Evolutionary conservation across 2,797 vertebrate genomes (phyloP), one percentile per base, ranked within the genome.

Genomic region (Hypotaenidia okinawae): DNA sequence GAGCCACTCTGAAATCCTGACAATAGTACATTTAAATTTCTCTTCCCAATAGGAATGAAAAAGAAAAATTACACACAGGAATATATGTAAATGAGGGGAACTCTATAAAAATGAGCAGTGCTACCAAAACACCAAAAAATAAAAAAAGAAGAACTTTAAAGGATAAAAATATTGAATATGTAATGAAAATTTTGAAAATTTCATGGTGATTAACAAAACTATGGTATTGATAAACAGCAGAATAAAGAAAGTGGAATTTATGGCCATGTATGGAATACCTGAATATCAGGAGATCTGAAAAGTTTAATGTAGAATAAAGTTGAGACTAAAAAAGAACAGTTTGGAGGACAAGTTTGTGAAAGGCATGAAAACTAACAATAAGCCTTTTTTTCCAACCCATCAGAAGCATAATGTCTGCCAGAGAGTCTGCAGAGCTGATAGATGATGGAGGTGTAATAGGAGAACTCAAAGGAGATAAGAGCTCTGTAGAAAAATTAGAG

Each of bases 401-500:
- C 33, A 90, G 54, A 86, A 93, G 32, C 6, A 84, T 63, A 90
- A 90, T 19, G 13, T 51, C 59, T 93, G 55, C 61, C 66, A 79
- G 41, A 67, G 8, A 61, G 21, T 47, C 55, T 69, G 13, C 62
- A 87, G 81, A 90, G 9, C 35, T 93, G 87, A 95, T 76, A 92
- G 59, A 78, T 95, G 70, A 87, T 82, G 67, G 74, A 92, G 16
- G 15, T 82, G 47, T 79, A 84, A 84, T 30, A 76, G 68, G 16
- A 84, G 43, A 93, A 79, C 43, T 18, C 55, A 77, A 88, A 89
- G 67, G 41, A 92, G 92, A 92, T 89, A 91, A 92, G 47, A 73
- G 24, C 32, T 70, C 0, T 0, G 41, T 27, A 74, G 47, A 91
- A 94, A 95, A 90, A 81, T 64, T 57, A 84, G 41, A 69, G 33